Evolutionary conservation across 1,140 invertebrate species (phyloP).

Genomic region (Sitobion miscanthi): DNA sequence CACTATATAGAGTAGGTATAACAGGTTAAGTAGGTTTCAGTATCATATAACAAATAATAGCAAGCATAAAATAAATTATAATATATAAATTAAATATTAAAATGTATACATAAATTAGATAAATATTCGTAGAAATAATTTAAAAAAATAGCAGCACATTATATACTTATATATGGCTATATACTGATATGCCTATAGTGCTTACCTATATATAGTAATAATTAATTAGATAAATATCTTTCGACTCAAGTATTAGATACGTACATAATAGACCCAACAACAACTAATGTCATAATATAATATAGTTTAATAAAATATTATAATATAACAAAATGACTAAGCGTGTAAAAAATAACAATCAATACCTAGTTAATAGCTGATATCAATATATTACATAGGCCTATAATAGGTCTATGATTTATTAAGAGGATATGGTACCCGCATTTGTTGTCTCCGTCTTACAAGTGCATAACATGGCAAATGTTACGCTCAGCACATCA

Average conservation of each 20-base stretch:
- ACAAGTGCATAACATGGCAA: too few species aligned
- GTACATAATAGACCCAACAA: neutral
- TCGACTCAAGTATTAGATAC: neutral
- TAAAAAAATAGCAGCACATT: neutral
- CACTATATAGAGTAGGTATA: neutral
- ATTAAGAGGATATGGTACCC: too few species aligned
- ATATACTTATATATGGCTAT: neutral
- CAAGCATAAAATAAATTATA: neutral
- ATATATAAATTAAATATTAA: neutral
- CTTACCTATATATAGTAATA: neutral
- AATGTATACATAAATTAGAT: neutral
- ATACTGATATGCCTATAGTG: too few species aligned
- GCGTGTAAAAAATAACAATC: neutral
- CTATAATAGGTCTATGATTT: too few species aligned
- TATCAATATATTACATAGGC: neutral
- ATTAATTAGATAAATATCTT: neutral
- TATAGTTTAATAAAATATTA: neutral
- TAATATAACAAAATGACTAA: neutral
- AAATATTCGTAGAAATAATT: neutral
- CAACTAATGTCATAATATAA: neutral
- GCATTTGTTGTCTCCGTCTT: too few species aligned
- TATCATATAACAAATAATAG: neutral
- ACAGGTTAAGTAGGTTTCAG: neutral
- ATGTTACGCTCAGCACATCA: too few species aligned
- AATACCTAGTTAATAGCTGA: neutral